Evolutionary conservation across 2,797 vertebrate species (phyloP).

Genomic region (Enteromius radiatus): DNA sequence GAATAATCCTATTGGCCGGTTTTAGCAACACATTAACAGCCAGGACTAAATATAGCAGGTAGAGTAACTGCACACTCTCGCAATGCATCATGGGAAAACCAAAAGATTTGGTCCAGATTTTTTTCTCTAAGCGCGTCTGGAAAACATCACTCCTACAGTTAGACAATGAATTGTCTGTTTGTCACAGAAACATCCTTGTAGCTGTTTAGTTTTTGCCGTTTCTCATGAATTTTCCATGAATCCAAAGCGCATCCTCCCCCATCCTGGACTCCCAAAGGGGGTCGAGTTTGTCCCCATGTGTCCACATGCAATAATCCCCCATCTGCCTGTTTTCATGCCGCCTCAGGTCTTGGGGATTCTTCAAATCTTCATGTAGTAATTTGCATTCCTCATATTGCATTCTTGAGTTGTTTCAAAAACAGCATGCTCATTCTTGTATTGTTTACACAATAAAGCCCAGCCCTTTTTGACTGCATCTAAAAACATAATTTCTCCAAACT

Average conservation of each 20-base stretch:
- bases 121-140: conserved; percentile 21
- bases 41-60: conserved; percentile 59
- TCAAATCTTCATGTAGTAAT: conserved; percentile 56
- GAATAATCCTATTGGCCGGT: conserved; percentile 54
- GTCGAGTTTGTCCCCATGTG: conserved; percentile 54
- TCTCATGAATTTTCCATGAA: conserved; percentile 61
- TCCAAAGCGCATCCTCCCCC: conserved; percentile 31
- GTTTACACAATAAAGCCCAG: neutral
- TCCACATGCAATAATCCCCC: conserved; percentile 62
- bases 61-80: conserved; percentile 51
- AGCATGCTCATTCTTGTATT: neutral
- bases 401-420: conserved; percentile 4
- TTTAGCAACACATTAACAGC: conserved; percentile 60
- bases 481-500: neutral
- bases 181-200: conserved; percentile 21
- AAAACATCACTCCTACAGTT: conserved; percentile 10
- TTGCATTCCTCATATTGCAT: conserved; percentile 28
- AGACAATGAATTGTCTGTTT: conserved; percentile 11
- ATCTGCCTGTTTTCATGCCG: conserved; percentile 59
- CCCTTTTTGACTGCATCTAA: neutral
- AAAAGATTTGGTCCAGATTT: conserved; percentile 52
- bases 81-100: conserved; percentile 50
- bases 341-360: conserved; percentile 56
- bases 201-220: conserved; percentile 25
- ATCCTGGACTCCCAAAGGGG: conserved; percentile 41